Evolutionary conservation across 2,113 vertebrate genomes (phyloP).

Genomic region (Lanius collurio): DNA sequence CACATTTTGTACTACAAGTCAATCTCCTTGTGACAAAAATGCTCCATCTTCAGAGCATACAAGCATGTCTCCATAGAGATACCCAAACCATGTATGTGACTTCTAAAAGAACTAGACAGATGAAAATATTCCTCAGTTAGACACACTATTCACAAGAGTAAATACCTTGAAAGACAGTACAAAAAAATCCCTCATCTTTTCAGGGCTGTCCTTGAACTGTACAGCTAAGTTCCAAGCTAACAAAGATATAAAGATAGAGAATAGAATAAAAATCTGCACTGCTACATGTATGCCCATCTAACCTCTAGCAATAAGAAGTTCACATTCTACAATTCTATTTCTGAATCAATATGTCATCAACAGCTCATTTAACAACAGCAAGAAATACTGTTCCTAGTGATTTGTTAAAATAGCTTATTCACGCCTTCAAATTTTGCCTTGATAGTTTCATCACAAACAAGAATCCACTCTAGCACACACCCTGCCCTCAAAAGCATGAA

Average conservation of each 20-base stretch:
- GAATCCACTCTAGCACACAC: neutral
- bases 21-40: neutral
- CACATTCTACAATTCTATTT: neutral
- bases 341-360: neutral
- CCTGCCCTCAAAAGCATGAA: neutral
- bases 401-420: neutral
- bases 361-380: neutral
- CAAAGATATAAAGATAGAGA: constrained; percentile 26
- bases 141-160: neutral
- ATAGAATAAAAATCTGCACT: neutral
- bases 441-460: neutral
- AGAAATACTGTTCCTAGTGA: neutral
- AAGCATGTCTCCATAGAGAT: neutral
- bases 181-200: constrained; percentile 88
- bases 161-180: constrained; percentile 86
- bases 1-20: neutral
- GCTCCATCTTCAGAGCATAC: neutral
- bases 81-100: neutral
- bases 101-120: neutral
- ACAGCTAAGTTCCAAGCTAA: constrained; percentile 92
- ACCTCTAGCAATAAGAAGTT: neutral
- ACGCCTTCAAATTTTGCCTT: neutral
- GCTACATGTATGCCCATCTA: neutral
- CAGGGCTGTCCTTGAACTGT: constrained; percentile 73
- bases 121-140: neutral